phyloP scores from a whole-genome alignment of 1,140 invertebrate species.

The Atta colombica region DNA sequence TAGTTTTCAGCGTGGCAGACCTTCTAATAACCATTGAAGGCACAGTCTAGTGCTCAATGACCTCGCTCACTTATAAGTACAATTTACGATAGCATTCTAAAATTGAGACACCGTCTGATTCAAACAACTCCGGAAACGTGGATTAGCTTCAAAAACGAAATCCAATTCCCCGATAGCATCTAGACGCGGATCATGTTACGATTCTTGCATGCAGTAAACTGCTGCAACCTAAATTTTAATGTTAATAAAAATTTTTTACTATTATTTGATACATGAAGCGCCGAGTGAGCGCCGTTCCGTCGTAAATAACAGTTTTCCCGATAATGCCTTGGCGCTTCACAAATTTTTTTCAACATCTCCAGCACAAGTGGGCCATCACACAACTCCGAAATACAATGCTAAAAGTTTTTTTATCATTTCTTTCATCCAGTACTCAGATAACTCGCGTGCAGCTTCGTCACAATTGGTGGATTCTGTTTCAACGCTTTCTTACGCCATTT shows the following conservation, averaged over 20 bases:
- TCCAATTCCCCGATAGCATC: not conserved
- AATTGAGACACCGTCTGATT: not conserved
- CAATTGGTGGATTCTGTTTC: slow-evolving; percentile 34
- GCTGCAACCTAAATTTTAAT: not conserved
- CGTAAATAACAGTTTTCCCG: slow-evolving; percentile 21
- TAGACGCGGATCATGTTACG: not conserved
- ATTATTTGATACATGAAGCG: not conserved
- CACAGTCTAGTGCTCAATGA: too few relatives aligned
- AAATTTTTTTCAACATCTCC: not conserved
- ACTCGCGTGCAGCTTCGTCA: not conserved
- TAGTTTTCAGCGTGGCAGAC: too few relatives aligned
- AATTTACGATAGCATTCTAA: too few relatives aligned
- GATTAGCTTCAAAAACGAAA: slow-evolving; percentile 18
- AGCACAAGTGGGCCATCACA: not conserved
- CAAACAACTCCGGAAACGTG: not conserved
- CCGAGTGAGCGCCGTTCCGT: not conserved
- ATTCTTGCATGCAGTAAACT: not conserved
- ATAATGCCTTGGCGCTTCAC: not conserved
- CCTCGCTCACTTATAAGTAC: too few relatives aligned
- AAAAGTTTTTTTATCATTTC: not conserved
- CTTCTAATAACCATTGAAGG: too few relatives aligned
- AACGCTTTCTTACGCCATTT: slow-evolving; percentile 69
- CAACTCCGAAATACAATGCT: not conserved
- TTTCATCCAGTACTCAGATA: not conserved
- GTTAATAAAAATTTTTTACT: slow-evolving; percentile 13